A percentile compares a stretch with the other conserved stretches of the same genome.
phyloP scores from a whole-genome alignment of 2,113 vertebrate species.

The Dasyurus viverrinus region DNA sequence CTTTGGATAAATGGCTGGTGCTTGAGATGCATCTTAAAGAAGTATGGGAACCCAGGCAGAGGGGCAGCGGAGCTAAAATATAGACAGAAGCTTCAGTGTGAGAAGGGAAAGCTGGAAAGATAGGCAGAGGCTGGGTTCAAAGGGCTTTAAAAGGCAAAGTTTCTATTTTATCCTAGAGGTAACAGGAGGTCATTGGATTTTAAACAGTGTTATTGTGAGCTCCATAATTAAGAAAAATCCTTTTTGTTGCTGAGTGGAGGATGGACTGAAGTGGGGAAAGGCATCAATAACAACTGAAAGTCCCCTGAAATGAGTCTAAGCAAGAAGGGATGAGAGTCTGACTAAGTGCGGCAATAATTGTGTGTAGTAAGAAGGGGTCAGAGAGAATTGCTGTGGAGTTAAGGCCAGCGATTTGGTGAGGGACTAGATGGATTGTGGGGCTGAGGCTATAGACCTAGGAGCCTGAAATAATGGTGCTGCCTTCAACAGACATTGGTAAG shows the following conservation, averaged over 20 bases:
- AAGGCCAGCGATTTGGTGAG: not conserved
- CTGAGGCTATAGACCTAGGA: not conserved
- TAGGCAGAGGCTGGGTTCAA: not conserved
- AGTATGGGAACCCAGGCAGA: not conserved
- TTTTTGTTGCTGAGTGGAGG: not conserved
- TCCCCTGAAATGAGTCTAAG: not conserved
- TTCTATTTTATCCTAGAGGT: not conserved
- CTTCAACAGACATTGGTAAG: not conserved
- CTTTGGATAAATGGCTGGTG: not conserved
- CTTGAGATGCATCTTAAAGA: not conserved
- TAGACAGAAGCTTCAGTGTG: not conserved
- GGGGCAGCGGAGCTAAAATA: rapidly evolving
- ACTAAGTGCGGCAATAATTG: not conserved
- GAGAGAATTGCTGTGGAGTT: not conserved
- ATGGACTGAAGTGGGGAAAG: not conserved
- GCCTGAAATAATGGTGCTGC: not conserved
- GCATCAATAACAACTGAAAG: not conserved
- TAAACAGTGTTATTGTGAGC: not conserved
- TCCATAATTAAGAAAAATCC: not conserved
- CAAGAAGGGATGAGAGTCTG: not conserved
- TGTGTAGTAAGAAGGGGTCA: not conserved
- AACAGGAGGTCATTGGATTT: not conserved
- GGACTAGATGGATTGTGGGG: not conserved
- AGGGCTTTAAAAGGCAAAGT: not conserved
- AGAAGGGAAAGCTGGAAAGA: not conserved